Percentiles rank a stretch among this genome's conserved stretches.
These are phyloP conservation scores for Galerucella calmariensis DNA, from an alignment of 2,888 invertebrate species.

Conservation along the genomic window DNA sequence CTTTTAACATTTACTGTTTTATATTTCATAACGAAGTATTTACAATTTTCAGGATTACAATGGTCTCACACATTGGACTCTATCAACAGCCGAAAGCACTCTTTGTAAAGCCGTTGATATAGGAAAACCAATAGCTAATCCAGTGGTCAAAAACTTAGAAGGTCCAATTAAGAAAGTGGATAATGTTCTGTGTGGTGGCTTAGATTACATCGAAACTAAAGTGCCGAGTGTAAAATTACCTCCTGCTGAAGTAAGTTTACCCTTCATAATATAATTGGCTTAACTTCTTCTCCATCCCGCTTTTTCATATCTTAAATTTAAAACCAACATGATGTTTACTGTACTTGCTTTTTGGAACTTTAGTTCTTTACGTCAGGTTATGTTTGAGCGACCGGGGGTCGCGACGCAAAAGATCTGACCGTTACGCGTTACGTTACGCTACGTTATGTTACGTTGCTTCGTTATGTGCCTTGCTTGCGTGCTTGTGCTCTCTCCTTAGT, in stretches of 20 bases:
- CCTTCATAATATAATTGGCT: neutral
- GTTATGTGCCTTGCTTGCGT: no score
- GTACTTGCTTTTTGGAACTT: neutral
- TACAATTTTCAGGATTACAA: slow-evolving; percentile 64
- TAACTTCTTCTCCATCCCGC: slow-evolving; percentile 15
- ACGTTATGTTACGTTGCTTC: no score
- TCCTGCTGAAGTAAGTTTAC: slow-evolving; percentile 66
- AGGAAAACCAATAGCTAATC: slow-evolving; percentile 66
- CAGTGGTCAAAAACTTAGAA: slow-evolving; percentile 67
- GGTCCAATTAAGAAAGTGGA: slow-evolving; percentile 69
- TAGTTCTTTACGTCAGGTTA: no score
- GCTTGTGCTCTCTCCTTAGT: no score
- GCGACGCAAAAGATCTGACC: no score
- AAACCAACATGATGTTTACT: neutral
- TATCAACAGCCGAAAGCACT: slow-evolving; percentile 69
- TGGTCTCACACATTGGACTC: slow-evolving; percentile 68
- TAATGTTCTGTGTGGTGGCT: slow-evolving; percentile 68
- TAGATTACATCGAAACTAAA: slow-evolving; percentile 69
- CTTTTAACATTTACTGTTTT: neutral
- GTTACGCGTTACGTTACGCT: no score
- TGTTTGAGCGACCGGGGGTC: no score
- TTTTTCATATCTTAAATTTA: slow-evolving; percentile 19
- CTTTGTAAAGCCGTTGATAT: slow-evolving; percentile 67
- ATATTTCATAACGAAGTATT: neutral
- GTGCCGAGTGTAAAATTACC: slow-evolving; percentile 70